Conservation (phyloP, 2,888 invertebrate species). For the Tortricodes alternella region DNA sequence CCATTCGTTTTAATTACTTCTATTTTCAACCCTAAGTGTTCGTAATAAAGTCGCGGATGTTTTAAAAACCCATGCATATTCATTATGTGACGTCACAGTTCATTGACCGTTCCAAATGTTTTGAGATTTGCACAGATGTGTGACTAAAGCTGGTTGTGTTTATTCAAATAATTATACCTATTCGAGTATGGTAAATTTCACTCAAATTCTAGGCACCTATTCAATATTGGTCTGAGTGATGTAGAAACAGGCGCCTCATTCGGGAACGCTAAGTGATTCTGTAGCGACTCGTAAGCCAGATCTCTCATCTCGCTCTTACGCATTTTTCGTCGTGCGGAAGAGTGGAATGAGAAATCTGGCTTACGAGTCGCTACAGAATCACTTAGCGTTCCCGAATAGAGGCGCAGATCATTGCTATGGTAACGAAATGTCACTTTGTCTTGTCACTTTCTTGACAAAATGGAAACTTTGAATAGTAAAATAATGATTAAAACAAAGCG, state of each 20-base stretch:
- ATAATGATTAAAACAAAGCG: too few species aligned
- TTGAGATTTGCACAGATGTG: constrained; percentile 5
- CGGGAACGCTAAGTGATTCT: too few species aligned
- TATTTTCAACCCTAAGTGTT: constrained; percentile 11
- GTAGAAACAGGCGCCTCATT: background rate
- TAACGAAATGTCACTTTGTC: too few species aligned
- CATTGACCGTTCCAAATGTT: constrained; percentile 12
- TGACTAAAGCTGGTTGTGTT: background rate
- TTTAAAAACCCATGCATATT: constrained; percentile 14
- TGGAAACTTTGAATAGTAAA: too few species aligned
- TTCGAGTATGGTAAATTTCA: background rate
- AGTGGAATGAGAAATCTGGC: too few species aligned
- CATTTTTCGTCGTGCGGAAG: too few species aligned
- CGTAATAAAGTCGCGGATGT: background rate
- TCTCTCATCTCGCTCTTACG: too few species aligned
- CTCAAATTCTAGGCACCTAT: background rate
- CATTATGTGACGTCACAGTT: constrained; percentile 20
- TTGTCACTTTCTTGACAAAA: too few species aligned
- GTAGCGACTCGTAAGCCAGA: too few species aligned
- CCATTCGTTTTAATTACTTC: constrained; percentile 18
- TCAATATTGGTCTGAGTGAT: background rate
- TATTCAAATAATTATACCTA: background rate
- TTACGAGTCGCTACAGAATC: too few species aligned
- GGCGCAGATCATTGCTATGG: too few species aligned
- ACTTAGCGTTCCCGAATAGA: too few species aligned